Evolutionary conservation across 2,888 invertebrate species (phyloP).

Genomic region (Pollenia angustigena): DNA sequence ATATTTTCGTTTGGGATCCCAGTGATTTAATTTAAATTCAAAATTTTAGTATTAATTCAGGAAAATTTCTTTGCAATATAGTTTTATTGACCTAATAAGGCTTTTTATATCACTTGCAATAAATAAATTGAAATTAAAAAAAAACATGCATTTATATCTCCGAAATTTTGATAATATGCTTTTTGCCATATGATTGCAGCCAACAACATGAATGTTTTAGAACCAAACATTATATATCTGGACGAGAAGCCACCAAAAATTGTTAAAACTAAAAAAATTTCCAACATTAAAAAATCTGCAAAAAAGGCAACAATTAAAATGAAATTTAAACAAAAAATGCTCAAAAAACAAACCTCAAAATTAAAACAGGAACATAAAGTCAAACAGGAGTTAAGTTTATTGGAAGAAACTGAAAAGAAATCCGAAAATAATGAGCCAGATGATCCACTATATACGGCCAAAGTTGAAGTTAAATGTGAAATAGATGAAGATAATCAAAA

Average conservation of each 20-base stretch:
- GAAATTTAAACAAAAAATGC: slow-evolving; percentile 22
- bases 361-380: slow-evolving; percentile 39
- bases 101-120: neutral
- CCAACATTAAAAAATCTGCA: slow-evolving; percentile 30
- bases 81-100: too few species aligned
- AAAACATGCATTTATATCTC: slow-evolving; percentile 52
- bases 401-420: slow-evolving; percentile 35
- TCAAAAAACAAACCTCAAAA: slow-evolving; percentile 20
- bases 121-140: slow-evolving; percentile 5
- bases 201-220: slow-evolving; percentile 59
- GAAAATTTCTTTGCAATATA: too few species aligned
- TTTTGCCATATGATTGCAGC: slow-evolving; percentile 71
- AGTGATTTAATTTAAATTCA: too few species aligned
- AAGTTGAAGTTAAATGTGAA: slow-evolving; percentile 59
- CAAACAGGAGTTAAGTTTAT: slow-evolving; percentile 26
- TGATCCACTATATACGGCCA: slow-evolving; percentile 54
- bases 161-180: slow-evolving; percentile 71
- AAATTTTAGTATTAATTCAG: too few species aligned
- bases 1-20: too few species aligned
- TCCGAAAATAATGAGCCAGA: slow-evolving; percentile 24
- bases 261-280: slow-evolving; percentile 36
- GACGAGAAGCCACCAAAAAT: slow-evolving; percentile 68
- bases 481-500: slow-evolving; percentile 24
- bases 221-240: slow-evolving; percentile 65
- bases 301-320: slow-evolving; percentile 47